Evolutionary conservation across 2,797 vertebrate genomes (phyloP).

Genomic region (Perodicticus potto): DNA sequence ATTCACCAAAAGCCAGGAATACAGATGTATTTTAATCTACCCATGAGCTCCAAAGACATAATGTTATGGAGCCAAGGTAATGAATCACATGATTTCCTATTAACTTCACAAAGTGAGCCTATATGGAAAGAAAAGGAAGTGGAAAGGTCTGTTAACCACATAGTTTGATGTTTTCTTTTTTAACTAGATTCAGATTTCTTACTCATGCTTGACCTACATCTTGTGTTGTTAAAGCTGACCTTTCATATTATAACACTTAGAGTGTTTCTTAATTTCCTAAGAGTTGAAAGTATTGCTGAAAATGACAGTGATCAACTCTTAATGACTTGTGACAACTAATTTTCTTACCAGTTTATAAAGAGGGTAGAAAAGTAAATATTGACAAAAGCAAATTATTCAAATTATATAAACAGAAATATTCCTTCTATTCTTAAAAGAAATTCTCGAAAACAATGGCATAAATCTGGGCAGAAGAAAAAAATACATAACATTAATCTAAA

Average conservation of each 20-base stretch:
- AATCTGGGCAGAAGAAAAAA: conserved; percentile 25
- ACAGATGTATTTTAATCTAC: conserved; percentile 88
- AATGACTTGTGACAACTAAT: conserved; percentile 60
- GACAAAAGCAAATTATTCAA: conserved; percentile 61
- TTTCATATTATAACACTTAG: conserved; percentile 61
- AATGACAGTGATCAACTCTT: conserved; percentile 60
- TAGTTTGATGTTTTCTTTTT: conserved; percentile 67
- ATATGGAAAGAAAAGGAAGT: conserved; percentile 52
- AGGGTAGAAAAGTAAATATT: conserved; percentile 69
- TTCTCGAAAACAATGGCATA: conserved; percentile 53
- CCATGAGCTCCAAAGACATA: conserved; percentile 88
- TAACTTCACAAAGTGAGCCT: conserved; percentile 90
- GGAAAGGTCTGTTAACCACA: conserved; percentile 51
- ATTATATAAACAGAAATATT: conserved; percentile 45
- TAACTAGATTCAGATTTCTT: conserved; percentile 52
- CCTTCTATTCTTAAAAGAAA: conserved; percentile 49
- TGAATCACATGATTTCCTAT: conserved; percentile 89
- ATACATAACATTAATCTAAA: background rate
- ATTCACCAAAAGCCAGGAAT: conserved; percentile 90
- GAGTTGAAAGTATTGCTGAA: conserved; percentile 52
- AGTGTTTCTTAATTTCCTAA: conserved; percentile 40
- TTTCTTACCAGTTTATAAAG: conserved; percentile 76
- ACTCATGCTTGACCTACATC: conserved; percentile 29
- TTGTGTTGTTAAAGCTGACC: background rate
- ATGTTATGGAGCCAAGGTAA: conserved; percentile 89